These are phyloP conservation scores for Ateles fusciceps DNA, from an alignment of 2,797 vertebrate species.

Conservation along the genomic window DNA sequence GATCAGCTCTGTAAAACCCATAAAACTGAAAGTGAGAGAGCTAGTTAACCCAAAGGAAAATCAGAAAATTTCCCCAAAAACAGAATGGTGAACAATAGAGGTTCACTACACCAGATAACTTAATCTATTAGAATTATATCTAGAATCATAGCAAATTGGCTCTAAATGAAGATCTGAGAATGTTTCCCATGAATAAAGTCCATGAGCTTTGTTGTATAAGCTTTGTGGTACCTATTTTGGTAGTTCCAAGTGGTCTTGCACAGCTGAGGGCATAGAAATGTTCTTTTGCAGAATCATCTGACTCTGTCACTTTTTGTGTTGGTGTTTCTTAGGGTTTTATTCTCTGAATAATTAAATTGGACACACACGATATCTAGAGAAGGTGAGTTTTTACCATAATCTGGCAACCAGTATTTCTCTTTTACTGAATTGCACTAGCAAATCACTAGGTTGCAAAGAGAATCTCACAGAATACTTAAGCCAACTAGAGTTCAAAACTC, in stretches of 20 bases:
- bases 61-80: neutral
- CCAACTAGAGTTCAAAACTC: neutral
- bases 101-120: neutral
- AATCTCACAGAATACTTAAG: neutral
- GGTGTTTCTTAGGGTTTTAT: conserved; percentile 14
- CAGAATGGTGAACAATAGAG: neutral
- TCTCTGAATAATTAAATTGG: conserved; percentile 43
- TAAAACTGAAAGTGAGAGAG: neutral
- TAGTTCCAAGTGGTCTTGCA: neutral
- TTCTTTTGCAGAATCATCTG: neutral
- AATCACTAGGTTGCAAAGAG: neutral
- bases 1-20: neutral
- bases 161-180: neutral
- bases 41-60: conserved; percentile 7
- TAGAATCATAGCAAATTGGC: neutral
- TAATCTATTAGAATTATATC: neutral
- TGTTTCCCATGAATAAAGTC: neutral
- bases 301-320: neutral
- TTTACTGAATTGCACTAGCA: neutral
- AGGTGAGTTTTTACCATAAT: neutral
- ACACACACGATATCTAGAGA: conserved; percentile 21
- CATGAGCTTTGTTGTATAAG: neutral
- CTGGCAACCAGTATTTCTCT: conserved; percentile 6
- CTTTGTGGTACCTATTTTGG: neutral
- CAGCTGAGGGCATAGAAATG: neutral